Conservation (phyloP, 2,888 invertebrate species). For the Pristionchus entomophagus region DNA sequence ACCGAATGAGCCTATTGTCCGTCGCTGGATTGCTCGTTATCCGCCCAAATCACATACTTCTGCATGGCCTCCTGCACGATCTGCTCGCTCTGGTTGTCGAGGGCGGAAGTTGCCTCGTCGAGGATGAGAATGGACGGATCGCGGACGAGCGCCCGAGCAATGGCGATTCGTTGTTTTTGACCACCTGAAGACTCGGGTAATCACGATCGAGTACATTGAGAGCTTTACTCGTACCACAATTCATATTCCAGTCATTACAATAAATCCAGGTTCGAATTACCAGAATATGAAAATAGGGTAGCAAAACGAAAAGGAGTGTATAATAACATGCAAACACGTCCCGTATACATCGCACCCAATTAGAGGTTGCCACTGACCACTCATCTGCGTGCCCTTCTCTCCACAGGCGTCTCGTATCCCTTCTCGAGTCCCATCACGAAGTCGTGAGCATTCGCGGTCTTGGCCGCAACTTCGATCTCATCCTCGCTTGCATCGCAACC, state of each 20-base stretch:
- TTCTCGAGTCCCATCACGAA: neutral
- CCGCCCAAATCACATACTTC: too few species aligned
- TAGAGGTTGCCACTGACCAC: neutral
- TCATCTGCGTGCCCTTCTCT: slow-evolving; percentile 36
- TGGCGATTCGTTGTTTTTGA: slow-evolving; percentile 61
- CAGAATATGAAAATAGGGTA: too few species aligned
- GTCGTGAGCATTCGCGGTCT: slow-evolving; percentile 31
- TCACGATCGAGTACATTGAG: neutral
- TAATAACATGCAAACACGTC: too few species aligned
- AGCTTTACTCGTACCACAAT: too few species aligned
- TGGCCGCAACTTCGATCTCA: slow-evolving; percentile 17
- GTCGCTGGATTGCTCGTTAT: too few species aligned
- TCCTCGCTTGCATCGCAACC: slow-evolving; percentile 51
- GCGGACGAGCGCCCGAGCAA: slow-evolving; percentile 63
- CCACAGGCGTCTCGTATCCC: slow-evolving; percentile 42
- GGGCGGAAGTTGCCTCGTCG: slow-evolving; percentile 18
- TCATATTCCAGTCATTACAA: too few species aligned
- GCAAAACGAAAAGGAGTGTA: too few species aligned
- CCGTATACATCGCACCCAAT: too few species aligned
- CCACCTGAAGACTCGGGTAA: neutral
- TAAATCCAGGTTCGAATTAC: too few species aligned
- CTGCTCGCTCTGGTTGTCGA: slow-evolving; percentile 13
- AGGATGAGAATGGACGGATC: slow-evolving; percentile 16
- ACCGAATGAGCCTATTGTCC: too few species aligned
- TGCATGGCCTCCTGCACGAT: slow-evolving; percentile 44